Conservation (phyloP, 2,888 invertebrate species). For the Megastigmus dorsalis region DNA sequence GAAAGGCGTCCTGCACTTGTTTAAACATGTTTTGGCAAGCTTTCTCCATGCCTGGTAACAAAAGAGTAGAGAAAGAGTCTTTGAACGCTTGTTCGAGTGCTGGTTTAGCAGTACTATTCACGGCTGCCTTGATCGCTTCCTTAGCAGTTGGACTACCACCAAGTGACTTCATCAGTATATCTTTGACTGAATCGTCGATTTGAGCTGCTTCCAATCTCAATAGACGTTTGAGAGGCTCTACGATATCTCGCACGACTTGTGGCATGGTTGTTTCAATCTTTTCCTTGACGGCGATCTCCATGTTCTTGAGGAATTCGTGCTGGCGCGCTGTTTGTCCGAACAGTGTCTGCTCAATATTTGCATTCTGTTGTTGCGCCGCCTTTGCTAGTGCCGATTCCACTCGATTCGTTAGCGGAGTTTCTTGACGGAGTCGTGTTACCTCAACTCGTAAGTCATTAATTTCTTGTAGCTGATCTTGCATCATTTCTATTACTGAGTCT, state of each 20-base stretch:
- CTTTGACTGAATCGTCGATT: slow-evolving; percentile 84
- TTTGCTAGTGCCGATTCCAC: slow-evolving; percentile 66
- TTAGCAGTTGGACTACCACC: slow-evolving; percentile 82
- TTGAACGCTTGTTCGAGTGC: slow-evolving; percentile 86
- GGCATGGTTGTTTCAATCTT: slow-evolving; percentile 75
- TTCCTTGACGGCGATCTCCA: slow-evolving; percentile 74
- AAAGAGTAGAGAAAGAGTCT: slow-evolving; percentile 83
- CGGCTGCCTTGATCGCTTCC: slow-evolving; percentile 83
- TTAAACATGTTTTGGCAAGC: slow-evolving; percentile 90
- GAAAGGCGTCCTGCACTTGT: slow-evolving; percentile 92
- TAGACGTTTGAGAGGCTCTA: slow-evolving; percentile 85
- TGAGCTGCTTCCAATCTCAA: slow-evolving; percentile 76
- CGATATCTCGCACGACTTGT: slow-evolving; percentile 79
- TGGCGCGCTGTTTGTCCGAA: slow-evolving; percentile 65
- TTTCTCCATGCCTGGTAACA: slow-evolving; percentile 91
- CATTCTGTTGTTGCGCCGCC: slow-evolving; percentile 65
- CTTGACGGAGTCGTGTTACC: slow-evolving; percentile 58
- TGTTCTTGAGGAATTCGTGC: slow-evolving; percentile 64
- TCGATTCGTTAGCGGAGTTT: slow-evolving; percentile 63
- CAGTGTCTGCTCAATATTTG: slow-evolving; percentile 66
- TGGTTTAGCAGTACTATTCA: slow-evolving; percentile 82
- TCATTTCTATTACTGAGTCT: slow-evolving; percentile 64
- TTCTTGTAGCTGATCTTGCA: slow-evolving; percentile 69
- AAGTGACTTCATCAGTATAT: slow-evolving; percentile 87
- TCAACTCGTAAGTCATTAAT: slow-evolving; percentile 66